Evolutionary conservation across 2,888 invertebrate genomes (phyloP).

Genomic region (Meloe dianella): DNA sequence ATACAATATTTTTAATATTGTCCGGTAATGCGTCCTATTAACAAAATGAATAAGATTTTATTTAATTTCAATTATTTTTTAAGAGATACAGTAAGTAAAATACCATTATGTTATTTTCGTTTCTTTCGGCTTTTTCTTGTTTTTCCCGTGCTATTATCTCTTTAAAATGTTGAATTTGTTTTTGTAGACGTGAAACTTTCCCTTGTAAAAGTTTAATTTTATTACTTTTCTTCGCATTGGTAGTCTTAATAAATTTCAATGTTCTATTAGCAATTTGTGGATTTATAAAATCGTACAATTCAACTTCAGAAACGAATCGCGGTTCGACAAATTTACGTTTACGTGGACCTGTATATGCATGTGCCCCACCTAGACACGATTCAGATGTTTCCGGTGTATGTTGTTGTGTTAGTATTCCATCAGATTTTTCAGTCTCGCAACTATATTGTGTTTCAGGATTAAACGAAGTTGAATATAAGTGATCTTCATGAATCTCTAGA

Average conservation of each 20-base stretch:
- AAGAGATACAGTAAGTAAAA: neutral
- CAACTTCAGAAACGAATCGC: neutral
- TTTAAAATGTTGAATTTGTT: neutral
- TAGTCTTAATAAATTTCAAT: neutral
- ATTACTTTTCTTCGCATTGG: neutral
- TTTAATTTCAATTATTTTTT: too few species aligned
- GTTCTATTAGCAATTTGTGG: neutral
- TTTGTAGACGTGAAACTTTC: neutral
- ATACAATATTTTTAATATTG: conserved; percentile 4
- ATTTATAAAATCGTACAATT: neutral
- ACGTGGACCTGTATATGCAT: neutral
- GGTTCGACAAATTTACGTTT: neutral
- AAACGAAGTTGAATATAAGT: neutral
- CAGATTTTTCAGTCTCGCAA: too few species aligned
- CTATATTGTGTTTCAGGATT: neutral
- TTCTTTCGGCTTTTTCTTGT: neutral
- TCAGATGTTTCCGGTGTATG: neutral
- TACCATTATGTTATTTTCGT: neutral
- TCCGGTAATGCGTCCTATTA: conserved; percentile 8
- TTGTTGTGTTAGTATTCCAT: too few species aligned
- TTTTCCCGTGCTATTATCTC: neutral
- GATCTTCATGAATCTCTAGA: neutral
- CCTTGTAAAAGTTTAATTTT: neutral
- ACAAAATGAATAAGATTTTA: neutral
- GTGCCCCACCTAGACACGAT: too few species aligned